These are phyloP conservation scores for Drosophila orosa DNA, from an alignment of 1,140 invertebrate species.

Conservation along the genomic window DNA sequence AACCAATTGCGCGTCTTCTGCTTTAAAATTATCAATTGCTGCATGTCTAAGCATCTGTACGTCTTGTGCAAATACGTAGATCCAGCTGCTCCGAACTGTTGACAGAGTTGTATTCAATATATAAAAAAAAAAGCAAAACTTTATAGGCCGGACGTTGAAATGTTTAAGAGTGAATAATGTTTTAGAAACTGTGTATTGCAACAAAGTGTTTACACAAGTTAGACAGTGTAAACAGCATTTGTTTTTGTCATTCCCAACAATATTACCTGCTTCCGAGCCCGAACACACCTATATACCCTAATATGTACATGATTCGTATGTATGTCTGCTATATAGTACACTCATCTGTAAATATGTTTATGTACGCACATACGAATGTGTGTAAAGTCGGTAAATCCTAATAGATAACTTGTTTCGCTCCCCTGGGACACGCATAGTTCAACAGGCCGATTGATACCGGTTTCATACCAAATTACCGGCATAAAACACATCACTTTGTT, in stretches of 20 bases:
- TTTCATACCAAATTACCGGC: slow-evolving; percentile 12
- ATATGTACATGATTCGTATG: slow-evolving; percentile 14
- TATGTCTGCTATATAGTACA: slow-evolving; percentile 17
- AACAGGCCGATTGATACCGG: slow-evolving; percentile 14
- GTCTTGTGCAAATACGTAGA: not conserved
- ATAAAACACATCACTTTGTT: slow-evolving; percentile 1
- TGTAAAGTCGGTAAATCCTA: slow-evolving; percentile 15
- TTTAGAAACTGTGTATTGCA: not conserved
- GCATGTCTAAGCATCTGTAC: not conserved
- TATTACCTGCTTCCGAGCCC: slow-evolving; percentile 1
- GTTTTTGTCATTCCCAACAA: slow-evolving; percentile 6
- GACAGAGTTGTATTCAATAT: slow-evolving; percentile 18
- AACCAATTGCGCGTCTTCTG: not conserved
- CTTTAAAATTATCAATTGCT: not conserved
- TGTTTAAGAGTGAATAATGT: slow-evolving; percentile 8
- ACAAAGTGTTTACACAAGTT: not conserved
- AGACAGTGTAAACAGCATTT: not conserved
- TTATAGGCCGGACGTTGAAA: slow-evolving; percentile 8
- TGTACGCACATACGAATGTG: not conserved
- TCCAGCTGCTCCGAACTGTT: slow-evolving; percentile 14
- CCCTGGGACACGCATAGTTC: slow-evolving; percentile 9
- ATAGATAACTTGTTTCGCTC: slow-evolving; percentile 20
- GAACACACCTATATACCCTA: slow-evolving; percentile 21
- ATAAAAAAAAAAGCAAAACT: not conserved
- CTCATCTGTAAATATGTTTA: slow-evolving; percentile 15